Base-by-base conservation (phyloP, 64 coral and sea anemone genomes). In the Pocillopora verrucosa region DNA sequence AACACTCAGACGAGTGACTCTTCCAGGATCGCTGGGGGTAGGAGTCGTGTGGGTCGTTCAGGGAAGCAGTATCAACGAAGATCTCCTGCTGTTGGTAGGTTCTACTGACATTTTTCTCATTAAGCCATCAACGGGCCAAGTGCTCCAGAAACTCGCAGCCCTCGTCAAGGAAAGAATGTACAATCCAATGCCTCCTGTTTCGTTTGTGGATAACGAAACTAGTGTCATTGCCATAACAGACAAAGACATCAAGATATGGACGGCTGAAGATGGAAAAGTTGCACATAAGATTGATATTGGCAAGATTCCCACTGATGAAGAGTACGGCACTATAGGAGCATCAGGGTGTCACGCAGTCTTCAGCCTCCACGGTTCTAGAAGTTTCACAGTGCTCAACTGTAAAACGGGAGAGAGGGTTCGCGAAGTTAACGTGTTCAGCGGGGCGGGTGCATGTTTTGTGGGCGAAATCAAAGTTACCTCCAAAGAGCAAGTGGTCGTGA, bases 201-300 rank as follows among this genome's bases (percentile, higher is more conserved):
- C 80, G 12, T 83, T 94, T 74, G 92, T 20, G 25, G 88, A 94
- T 60, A 69, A 86, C 41, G 92, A 90, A 69, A 61, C 65, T 17
- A 64, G 88, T 9, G 34, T 94, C 26, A 76, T 86, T 60, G 88
- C 92, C 20, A 79, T 94, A 45, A 94, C 92, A 19, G 83, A 94
- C 14, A 60, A 87, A 80, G 36, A 85, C 56, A 17, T 94, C 5
- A 94, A 90, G 76, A 87, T 94, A 30, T 94, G 92, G 92, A 90
- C 72, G 26, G 61, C 78, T 25, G 35, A 85, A 15, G 88, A 86
- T 59, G 88, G 81, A 9, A 76, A 60, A 2, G 24, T 94, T 12
- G 56, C 61, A 30, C 75, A 90, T 58, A 38, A 82, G 38, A 77
- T 94, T 58, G 73, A 75, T 41, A 59, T 94, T 11, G 83, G 86